A percentile compares a stretch with the other conserved stretches of the same genome.
These are phyloP conservation scores for Piprites chloris DNA, from an alignment of 2,113 vertebrate genomes.

Conservation along the genomic window DNA sequence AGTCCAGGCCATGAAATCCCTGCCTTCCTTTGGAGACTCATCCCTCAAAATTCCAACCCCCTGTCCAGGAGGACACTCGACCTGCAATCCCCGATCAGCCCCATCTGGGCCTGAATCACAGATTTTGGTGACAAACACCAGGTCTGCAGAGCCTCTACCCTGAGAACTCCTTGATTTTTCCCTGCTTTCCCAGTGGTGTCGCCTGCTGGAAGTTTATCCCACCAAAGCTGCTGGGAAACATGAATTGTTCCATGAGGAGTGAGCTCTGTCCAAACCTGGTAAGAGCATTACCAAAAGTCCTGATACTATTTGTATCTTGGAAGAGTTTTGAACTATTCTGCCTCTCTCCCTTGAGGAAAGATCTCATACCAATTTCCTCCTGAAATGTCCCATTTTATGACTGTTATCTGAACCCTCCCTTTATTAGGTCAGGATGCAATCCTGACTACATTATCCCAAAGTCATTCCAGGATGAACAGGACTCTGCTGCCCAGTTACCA, in stretches of 20 bases:
- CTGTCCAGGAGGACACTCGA: background rate
- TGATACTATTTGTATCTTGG: background rate
- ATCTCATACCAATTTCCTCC: constrained; percentile 3
- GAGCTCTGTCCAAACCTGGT: background rate
- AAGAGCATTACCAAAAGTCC: background rate
- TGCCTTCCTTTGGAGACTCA: background rate
- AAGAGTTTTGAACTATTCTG: background rate
- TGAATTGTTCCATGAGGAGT: fast-evolving
- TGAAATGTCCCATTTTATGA: background rate
- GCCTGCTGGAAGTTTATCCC: background rate
- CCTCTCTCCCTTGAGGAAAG: constrained; percentile 5
- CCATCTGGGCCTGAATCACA: background rate
- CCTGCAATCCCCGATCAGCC: background rate
- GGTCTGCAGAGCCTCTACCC: background rate
- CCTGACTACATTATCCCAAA: background rate
- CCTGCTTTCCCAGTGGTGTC: background rate
- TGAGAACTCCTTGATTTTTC: background rate
- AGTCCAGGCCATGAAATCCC: background rate
- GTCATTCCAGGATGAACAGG: background rate
- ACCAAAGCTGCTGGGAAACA: background rate
- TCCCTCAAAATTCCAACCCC: background rate
- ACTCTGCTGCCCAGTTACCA: background rate
- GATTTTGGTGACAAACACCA: background rate
- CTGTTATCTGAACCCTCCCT: background rate
- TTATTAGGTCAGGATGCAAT: background rate